Evolutionary conservation across 1,140 invertebrate species (phyloP).

Genomic region (Cherax quadricarinatus): DNA sequence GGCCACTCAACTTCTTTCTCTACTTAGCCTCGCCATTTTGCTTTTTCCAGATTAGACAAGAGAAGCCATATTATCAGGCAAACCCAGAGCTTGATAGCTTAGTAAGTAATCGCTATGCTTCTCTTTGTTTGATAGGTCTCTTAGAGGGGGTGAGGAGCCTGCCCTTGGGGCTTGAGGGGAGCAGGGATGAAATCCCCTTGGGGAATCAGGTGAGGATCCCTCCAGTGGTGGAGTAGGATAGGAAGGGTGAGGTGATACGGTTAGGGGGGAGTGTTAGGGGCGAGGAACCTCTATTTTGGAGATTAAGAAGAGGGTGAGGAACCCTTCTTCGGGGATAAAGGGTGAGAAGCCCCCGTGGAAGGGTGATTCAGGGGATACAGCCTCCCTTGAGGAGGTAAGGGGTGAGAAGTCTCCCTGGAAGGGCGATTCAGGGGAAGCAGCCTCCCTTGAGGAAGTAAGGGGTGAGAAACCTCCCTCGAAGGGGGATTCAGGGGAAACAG

Average conservation of each 20-base stretch:
- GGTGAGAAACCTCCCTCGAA: background rate
- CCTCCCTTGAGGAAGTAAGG: background rate
- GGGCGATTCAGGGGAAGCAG: background rate
- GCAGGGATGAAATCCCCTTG: too few species aligned
- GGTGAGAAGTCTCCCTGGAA: too few species aligned
- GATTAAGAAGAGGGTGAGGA: too few species aligned
- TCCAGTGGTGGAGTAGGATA: too few species aligned
- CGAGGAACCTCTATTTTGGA: too few species aligned
- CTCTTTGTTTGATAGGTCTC: slow-evolving; percentile 3
- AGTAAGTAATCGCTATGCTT: slow-evolving; percentile 85
- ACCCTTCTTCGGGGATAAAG: too few species aligned
- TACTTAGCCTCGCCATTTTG: slow-evolving; percentile 77
- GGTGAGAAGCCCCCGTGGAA: too few species aligned
- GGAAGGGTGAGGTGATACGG: too few species aligned
- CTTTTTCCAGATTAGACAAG: slow-evolving; percentile 91
- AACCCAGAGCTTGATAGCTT: slow-evolving; percentile 98
- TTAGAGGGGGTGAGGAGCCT: background rate
- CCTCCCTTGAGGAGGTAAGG: background rate
- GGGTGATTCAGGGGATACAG: too few species aligned
- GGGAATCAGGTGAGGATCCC: too few species aligned
- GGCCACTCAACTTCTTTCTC: background rate
- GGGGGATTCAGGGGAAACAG: background rate
- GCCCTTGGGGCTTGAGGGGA: too few species aligned
- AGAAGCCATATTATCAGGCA: slow-evolving; percentile 97
- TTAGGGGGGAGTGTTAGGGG: too few species aligned